A percentile compares a stretch with the other conserved stretches of the same genome.
These are phyloP conservation scores for Seira musarum DNA, from an alignment of 2,888 invertebrate genomes.

Conservation along the genomic window DNA sequence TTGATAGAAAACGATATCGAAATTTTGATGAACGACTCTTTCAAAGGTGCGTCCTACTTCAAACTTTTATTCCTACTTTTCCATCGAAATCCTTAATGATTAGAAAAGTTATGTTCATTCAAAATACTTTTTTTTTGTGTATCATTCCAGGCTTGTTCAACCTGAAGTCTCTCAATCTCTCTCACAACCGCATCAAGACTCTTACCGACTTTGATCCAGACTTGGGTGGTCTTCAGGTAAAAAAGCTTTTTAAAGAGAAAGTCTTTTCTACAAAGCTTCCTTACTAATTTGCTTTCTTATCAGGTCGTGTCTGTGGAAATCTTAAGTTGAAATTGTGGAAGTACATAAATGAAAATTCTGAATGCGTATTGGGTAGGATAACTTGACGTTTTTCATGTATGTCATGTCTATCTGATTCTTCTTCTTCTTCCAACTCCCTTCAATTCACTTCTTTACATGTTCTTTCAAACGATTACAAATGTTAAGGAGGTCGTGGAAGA, in stretches of 20 bases:
- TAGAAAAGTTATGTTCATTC: background rate
- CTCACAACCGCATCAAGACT: slow-evolving; percentile 86
- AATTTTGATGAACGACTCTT: slow-evolving; percentile 85
- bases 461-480: too few relatives aligned
- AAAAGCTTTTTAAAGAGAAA: too few relatives aligned
- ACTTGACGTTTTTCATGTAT: too few relatives aligned
- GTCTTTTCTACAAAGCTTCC: background rate
- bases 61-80: background rate
- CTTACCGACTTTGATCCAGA: slow-evolving; percentile 87
- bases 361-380: too few relatives aligned
- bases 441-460: too few relatives aligned
- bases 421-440: too few relatives aligned
- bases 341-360: too few relatives aligned
- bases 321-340: background rate
- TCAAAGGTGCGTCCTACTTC: slow-evolving; percentile 73
- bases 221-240: slow-evolving; percentile 80
- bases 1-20: slow-evolving; percentile 88
- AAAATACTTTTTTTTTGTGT: background rate
- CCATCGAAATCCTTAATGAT: background rate
- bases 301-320: background rate
- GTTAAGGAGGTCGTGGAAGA: background rate
- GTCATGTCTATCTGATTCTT: too few relatives aligned
- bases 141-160: slow-evolving; percentile 79
- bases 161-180: slow-evolving; percentile 84
- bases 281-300: slow-evolving; percentile 7